These are phyloP conservation scores for Reticulitermes speratus DNA, from an alignment of 1,140 invertebrate species.

Conservation along the genomic window DNA sequence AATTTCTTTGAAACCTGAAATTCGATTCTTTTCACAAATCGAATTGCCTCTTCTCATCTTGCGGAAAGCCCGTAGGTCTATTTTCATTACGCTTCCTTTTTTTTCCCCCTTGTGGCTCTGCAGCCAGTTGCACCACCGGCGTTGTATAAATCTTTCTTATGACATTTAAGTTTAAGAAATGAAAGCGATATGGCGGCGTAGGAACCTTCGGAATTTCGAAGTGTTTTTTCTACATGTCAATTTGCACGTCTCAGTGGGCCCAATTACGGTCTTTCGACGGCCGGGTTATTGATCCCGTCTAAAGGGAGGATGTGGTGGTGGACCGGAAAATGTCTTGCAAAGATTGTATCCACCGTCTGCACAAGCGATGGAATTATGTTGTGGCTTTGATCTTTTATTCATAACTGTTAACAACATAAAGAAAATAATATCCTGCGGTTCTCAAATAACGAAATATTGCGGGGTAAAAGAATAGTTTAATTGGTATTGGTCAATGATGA, in stretches of 20 bases:
- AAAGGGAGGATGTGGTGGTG: too few species aligned
- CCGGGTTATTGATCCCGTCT: background rate
- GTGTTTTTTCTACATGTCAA: background rate
- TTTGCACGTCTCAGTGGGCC: background rate
- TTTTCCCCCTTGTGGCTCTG: too few species aligned
- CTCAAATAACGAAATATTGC: too few species aligned
- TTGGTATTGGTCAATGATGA: too few species aligned
- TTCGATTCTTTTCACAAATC: too few species aligned
- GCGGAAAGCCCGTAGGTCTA: too few species aligned
- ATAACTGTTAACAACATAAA: background rate
- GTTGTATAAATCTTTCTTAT: background rate
- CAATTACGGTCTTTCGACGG: background rate
- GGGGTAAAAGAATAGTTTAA: too few species aligned
- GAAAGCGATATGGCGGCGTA: background rate
- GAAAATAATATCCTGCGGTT: too few species aligned
- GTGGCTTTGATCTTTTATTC: background rate
- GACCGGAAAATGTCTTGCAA: too few species aligned
- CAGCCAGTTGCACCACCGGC: background rate
- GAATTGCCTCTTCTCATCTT: too few species aligned
- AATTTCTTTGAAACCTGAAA: too few species aligned
- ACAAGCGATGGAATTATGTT: background rate
- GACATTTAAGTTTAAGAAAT: background rate
- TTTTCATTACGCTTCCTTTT: too few species aligned
- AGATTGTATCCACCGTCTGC: background rate
- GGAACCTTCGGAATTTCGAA: background rate